These are phyloP conservation scores for Arenicola marina DNA, from an alignment of 2,888 invertebrate genomes.

Conservation along the genomic window DNA sequence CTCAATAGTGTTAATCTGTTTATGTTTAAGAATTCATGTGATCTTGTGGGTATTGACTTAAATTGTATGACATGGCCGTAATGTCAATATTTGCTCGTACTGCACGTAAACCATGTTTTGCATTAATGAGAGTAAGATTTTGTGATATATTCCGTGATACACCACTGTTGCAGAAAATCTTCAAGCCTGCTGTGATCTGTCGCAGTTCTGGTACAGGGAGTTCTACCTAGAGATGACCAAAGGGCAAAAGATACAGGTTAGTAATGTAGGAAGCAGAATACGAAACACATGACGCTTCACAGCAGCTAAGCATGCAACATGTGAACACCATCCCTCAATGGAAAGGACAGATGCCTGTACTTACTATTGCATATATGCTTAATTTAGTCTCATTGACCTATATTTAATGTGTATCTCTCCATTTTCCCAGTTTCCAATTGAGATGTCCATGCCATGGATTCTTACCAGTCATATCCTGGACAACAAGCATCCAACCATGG, in stretches of 20 bases:
- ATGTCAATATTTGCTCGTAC: background rate
- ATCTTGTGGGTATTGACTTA: no score
- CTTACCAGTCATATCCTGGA: conserved; percentile 38
- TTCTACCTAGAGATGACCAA: conserved; percentile 40
- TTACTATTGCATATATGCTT: no score
- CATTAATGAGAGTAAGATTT: no score
- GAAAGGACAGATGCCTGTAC: no score
- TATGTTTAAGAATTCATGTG: no score
- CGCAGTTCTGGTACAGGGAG: conserved; percentile 40
- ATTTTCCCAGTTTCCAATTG: conserved; percentile 37
- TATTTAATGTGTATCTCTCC: no score
- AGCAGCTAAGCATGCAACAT: no score
- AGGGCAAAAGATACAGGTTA: conserved; percentile 35
- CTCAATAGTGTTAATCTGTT: no score
- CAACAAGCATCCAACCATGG: conserved; percentile 25
- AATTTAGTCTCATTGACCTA: background rate
- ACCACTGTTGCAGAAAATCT: conserved; percentile 31
- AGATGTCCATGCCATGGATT: conserved; percentile 41
- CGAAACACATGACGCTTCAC: no score
- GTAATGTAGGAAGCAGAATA: background rate
- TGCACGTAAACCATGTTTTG: background rate
- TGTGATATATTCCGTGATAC: no score
- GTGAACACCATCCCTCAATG: no score
- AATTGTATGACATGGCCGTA: no score
- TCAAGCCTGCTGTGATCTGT: conserved; percentile 33